Percentiles rank a stretch among this genome's conserved stretches.
Conservation (phyloP, 1,140 invertebrate species). For the Antheraea mylitta region DNA sequence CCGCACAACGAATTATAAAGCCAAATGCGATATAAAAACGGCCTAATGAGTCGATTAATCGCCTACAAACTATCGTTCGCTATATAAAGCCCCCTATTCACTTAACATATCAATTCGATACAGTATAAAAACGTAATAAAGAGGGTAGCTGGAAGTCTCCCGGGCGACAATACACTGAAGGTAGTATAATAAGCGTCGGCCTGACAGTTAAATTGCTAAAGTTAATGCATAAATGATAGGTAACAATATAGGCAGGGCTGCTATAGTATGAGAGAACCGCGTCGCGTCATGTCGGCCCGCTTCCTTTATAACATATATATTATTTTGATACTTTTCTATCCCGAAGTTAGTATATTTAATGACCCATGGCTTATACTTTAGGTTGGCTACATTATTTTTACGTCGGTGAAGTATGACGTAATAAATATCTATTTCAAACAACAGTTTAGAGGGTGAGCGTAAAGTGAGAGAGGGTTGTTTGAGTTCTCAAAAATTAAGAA, state of each 20-base stretch:
- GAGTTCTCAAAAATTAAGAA: background rate
- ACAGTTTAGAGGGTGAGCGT: background rate
- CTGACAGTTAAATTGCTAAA: slow-evolving; percentile 66
- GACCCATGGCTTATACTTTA: slow-evolving; percentile 6
- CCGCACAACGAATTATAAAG: slow-evolving; percentile 22
- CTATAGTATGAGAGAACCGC: background rate
- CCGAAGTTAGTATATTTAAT: slow-evolving; percentile 9
- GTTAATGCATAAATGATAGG: slow-evolving; percentile 73
- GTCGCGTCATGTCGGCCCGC: too few species aligned
- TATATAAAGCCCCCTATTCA: slow-evolving; percentile 29
- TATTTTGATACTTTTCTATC: background rate
- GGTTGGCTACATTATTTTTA: background rate
- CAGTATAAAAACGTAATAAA: slow-evolving; percentile 32
- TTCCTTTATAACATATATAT: background rate
- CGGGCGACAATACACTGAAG: slow-evolving; percentile 36
- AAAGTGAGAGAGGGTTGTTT: background rate
- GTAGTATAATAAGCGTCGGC: slow-evolving; percentile 38
- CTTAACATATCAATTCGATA: slow-evolving; percentile 49
- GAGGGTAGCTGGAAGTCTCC: slow-evolving; percentile 13
- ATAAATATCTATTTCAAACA: background rate
- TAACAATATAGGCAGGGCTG: slow-evolving; percentile 52
- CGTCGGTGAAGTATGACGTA: background rate
- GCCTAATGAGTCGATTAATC: slow-evolving; percentile 48
- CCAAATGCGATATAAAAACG: slow-evolving; percentile 26
- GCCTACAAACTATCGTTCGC: slow-evolving; percentile 34